These are phyloP conservation scores for Cotesia glomerata DNA, from an alignment of 1,140 invertebrate species.

Conservation along the genomic window DNA sequence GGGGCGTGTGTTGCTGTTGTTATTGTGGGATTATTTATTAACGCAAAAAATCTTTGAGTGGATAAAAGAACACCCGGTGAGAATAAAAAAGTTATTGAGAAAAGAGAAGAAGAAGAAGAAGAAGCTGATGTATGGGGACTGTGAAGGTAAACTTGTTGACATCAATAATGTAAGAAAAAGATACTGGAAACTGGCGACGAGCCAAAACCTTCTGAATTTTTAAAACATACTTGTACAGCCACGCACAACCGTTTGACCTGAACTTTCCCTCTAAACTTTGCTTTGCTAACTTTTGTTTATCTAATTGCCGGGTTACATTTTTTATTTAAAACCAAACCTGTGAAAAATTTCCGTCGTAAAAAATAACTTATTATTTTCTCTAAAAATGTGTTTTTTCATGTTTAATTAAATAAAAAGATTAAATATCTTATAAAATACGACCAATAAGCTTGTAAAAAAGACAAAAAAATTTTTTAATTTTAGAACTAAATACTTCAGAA, in stretches of 20 bases:
- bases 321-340: too few species aligned
- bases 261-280: neutral
- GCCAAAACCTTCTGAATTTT: conserved; percentile 12
- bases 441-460: too few species aligned
- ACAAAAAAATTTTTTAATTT: too few species aligned
- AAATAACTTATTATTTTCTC: too few species aligned
- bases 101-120: neutral
- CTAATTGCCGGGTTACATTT: too few species aligned
- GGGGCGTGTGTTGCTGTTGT: too few species aligned
- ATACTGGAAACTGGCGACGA: conserved; percentile 7
- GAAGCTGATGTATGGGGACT: conserved; percentile 13
- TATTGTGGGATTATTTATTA: neutral
- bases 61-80: conserved; percentile 3
- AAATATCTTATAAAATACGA: too few species aligned
- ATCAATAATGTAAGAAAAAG: conserved; percentile 27
- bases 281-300: neutral
- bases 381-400: too few species aligned
- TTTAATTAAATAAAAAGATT: too few species aligned
- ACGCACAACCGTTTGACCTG: neutral
- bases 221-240: neutral
- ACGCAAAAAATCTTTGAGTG: neutral
- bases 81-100: neutral
- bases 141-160: conserved; percentile 24
- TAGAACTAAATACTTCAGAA: too few species aligned
- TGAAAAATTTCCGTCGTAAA: too few species aligned